Percentiles rank a stretch among this genome's conserved stretches.
Evolutionary conservation across 2,797 vertebrate genomes (phyloP).

Genomic region (Microctenopoma lineatum): DNA sequence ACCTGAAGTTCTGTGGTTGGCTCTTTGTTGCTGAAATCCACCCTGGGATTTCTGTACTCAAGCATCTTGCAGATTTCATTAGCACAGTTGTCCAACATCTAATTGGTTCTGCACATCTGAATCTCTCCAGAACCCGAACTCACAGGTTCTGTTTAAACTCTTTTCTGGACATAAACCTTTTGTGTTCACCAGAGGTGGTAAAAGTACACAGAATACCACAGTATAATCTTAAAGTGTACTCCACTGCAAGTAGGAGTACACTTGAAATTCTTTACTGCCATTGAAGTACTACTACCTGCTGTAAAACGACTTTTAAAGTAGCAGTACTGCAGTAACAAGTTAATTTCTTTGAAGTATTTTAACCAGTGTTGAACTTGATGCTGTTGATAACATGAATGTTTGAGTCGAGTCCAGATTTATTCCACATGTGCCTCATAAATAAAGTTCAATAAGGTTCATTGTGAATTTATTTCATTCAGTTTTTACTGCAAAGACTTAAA

Average conservation of each 20-base stretch:
- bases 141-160: neutral
- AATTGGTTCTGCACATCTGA: neutral
- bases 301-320: no score
- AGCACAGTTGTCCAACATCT: neutral
- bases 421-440: neutral
- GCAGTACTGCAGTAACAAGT: no score
- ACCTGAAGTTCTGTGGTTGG: neutral
- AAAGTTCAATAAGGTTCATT: no score
- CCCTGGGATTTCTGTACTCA: neutral
- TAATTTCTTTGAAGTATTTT: no score
- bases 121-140: conserved; percentile 18
- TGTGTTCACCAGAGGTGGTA: neutral
- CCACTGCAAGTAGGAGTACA: neutral
- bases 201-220: neutral
- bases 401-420: neutral
- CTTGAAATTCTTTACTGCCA: neutral
- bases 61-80: neutral
- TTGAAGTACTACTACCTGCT: neutral
- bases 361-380: no score
- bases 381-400: no score
- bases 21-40: conserved; percentile 2
- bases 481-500: no score
- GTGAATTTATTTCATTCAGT: no score
- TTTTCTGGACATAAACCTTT: neutral
- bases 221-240: neutral